A percentile compares a stretch with the other conserved stretches of the same genome.
These are phyloP conservation scores for Heliconius aoede DNA, from an alignment of 2,888 invertebrate species.

Conservation along the genomic window DNA sequence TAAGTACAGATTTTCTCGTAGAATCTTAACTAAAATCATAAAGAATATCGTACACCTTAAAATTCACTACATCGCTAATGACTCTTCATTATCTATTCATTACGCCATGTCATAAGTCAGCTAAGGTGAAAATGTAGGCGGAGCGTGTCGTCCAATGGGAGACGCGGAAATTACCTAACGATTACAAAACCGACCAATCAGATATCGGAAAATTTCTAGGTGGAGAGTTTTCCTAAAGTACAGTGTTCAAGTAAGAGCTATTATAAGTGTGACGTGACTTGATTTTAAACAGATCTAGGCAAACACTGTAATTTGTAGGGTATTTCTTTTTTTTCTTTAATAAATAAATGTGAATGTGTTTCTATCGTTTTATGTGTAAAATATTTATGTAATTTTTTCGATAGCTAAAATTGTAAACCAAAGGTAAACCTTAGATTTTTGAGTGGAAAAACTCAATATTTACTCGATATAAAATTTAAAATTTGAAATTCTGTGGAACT, in stretches of 20 bases:
- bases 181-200: slow-evolving; percentile 64
- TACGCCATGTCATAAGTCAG: slow-evolving; percentile 59
- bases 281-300: background rate
- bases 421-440: background rate
- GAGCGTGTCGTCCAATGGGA: slow-evolving; percentile 64
- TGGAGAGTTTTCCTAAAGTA: slow-evolving; percentile 49
- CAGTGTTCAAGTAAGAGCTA: slow-evolving; percentile 36
- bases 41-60: slow-evolving; percentile 42
- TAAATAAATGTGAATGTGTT: background rate
- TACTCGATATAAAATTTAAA: background rate
- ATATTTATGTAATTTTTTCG: background rate
- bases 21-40: background rate
- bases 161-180: slow-evolving; percentile 62
- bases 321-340: background rate
- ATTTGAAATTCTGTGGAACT: background rate
- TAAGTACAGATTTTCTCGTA: no score
- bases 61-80: slow-evolving; percentile 60
- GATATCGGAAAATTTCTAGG: slow-evolving; percentile 55
- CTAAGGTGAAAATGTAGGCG: slow-evolving; percentile 68
- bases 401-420: background rate
- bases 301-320: background rate
- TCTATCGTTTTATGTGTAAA: background rate
- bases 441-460: background rate
- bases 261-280: slow-evolving; percentile 37
- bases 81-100: slow-evolving; percentile 72